phyloP scores from a whole-genome alignment of 2,113 vertebrate genomes.

The Albula goreensis region DNA sequence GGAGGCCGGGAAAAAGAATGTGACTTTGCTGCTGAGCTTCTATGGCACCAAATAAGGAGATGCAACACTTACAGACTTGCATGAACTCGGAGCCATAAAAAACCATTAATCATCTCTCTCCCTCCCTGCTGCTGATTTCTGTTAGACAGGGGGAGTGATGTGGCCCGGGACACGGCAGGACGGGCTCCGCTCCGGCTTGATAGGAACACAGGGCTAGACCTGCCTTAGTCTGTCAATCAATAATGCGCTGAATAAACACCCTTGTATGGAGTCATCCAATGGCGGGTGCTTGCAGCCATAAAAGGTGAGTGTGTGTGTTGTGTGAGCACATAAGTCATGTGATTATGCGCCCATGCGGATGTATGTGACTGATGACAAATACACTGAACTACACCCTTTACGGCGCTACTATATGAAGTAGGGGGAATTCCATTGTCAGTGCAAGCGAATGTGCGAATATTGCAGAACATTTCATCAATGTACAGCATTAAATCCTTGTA shows the following conservation, averaged over 20 bases:
- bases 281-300: too few relatives aligned
- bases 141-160: background rate
- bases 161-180: too few relatives aligned
- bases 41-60: background rate
- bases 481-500: too few relatives aligned
- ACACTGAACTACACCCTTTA: too few relatives aligned
- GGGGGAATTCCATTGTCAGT: too few relatives aligned
- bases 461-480: too few relatives aligned
- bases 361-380: background rate
- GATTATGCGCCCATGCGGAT: background rate
- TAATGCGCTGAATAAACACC: background rate
- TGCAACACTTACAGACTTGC: background rate
- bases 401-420: too few relatives aligned
- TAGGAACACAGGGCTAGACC: background rate
- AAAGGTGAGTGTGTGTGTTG: slow-evolving; percentile 16
- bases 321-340: background rate
- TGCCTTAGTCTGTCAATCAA: background rate
- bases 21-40: background rate
- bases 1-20: background rate
- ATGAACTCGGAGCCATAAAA: background rate
- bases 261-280: slow-evolving; percentile 27
- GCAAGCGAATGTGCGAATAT: too few relatives aligned
- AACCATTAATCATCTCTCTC: background rate
- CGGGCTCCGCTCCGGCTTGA: background rate
- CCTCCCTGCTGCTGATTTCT: background rate